phyloP scores from a whole-genome alignment of 2,888 invertebrate genomes.

The Eristalinus sepulchralis region DNA sequence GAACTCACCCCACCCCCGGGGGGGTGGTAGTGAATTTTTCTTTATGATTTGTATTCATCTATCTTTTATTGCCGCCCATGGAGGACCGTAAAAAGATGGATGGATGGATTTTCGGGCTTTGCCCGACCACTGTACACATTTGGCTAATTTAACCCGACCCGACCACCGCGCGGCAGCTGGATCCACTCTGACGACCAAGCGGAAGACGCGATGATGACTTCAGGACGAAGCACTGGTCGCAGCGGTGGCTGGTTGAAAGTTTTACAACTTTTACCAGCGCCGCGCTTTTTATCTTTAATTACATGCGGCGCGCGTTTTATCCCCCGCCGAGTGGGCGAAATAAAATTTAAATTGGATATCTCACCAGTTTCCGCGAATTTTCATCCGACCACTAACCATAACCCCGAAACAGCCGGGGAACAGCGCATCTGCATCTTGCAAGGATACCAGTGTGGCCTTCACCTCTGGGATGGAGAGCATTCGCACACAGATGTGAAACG shows the following conservation, averaged over 20 bases:
- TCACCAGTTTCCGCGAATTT: conserved; percentile 31
- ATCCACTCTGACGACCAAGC: background rate
- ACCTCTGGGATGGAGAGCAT: conserved; percentile 35
- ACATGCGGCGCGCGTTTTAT: conserved; percentile 70
- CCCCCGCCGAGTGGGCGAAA: conserved; percentile 31
- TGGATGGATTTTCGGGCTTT: conserved; percentile 68
- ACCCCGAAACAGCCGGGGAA: background rate
- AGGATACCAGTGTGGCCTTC: conserved; percentile 60
- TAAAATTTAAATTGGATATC: conserved; percentile 71
- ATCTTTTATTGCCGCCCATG: conserved; percentile 65
- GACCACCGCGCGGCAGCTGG: conserved; percentile 37
- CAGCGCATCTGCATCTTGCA: background rate
- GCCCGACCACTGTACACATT: conserved; percentile 65
- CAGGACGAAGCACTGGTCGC: conserved; percentile 47
- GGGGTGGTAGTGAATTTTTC: conserved; percentile 40
- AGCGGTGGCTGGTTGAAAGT: conserved; percentile 72
- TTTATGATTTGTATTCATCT: conserved; percentile 71
- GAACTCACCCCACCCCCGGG: conserved; percentile 17
- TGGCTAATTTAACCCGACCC: conserved; percentile 71
- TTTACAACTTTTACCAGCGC: conserved; percentile 70
- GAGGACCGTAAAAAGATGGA: conserved; percentile 64
- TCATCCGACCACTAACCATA: conserved; percentile 1
- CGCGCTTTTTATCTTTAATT: conserved; percentile 74
- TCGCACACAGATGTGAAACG: conserved; percentile 39
- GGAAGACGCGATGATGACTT: conserved; percentile 6